These are phyloP conservation scores for Theocolax elegans DNA, from an alignment of 1,140 invertebrate species.

Conservation along the genomic window DNA sequence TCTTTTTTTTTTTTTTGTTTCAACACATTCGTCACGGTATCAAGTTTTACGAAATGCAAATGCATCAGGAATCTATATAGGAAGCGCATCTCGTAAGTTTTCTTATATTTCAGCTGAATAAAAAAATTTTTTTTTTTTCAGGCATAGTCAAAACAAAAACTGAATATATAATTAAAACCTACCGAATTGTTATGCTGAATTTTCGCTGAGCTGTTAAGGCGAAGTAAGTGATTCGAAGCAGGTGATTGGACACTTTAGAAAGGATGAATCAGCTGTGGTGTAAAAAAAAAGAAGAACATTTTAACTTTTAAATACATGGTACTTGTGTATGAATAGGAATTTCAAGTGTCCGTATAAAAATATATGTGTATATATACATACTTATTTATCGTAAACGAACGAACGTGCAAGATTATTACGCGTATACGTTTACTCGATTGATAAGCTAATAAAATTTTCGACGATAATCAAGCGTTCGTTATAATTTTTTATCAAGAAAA, in stretches of 20 bases:
- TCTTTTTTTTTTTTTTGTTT: neutral
- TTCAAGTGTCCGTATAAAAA: no score
- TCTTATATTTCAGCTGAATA: conserved; percentile 32
- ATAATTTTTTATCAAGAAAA: conserved; percentile 43
- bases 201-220: conserved; percentile 27
- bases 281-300: conserved; percentile 5
- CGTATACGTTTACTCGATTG: conserved; percentile 44
- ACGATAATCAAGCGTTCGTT: conserved; percentile 43
- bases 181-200: conserved; percentile 25
- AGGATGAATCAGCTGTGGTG: conserved; percentile 28
- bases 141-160: conserved; percentile 33
- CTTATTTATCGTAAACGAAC: no score
- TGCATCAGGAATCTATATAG: conserved; percentile 28
- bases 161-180: conserved; percentile 33
- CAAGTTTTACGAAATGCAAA: conserved; percentile 36
- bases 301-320: neutral
- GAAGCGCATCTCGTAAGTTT: conserved; percentile 30
- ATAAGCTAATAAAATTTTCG: conserved; percentile 51
- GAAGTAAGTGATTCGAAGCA: neutral
- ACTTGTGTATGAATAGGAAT: no score
- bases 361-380: no score
- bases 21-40: conserved; percentile 18
- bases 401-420: no score
- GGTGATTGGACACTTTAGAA: conserved; percentile 20
- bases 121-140: neutral